These are phyloP conservation scores for Tragelaphus buxtoni DNA, from an alignment of 2,113 vertebrate species.

Conservation along the genomic window DNA sequence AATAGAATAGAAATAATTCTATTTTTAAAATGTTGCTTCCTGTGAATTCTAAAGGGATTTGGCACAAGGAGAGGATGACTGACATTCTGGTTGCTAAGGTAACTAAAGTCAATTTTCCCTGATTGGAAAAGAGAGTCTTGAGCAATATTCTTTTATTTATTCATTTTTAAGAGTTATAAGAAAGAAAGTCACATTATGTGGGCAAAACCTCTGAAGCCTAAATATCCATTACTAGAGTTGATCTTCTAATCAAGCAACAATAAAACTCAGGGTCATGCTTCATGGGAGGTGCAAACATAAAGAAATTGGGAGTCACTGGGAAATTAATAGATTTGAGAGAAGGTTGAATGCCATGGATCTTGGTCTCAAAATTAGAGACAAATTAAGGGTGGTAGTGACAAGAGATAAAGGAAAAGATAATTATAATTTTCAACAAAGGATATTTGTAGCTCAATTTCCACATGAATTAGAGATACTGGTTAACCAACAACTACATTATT, in stretches of 20 bases:
- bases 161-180: not conserved
- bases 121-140: not conserved
- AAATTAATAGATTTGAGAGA: not conserved
- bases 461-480: not conserved
- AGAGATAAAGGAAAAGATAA: not conserved
- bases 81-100: constrained; percentile 10
- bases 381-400: not conserved
- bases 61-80: not conserved
- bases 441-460: not conserved
- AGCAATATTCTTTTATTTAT: not conserved
- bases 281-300: not conserved
- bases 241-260: not conserved
- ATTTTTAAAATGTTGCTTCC: not conserved
- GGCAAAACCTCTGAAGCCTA: not conserved
- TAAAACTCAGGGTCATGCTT: not conserved
- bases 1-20: constrained; percentile 15
- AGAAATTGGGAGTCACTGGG: not conserved
- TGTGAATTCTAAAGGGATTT: constrained; percentile 14
- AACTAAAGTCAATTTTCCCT: not conserved
- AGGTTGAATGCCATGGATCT: not conserved
- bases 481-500: not conserved
- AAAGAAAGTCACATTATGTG: not conserved
- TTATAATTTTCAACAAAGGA: not conserved
- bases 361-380: not conserved
- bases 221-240: not conserved